A percentile compares a stretch with the other conserved stretches of the same genome.
Evolutionary conservation across 2,113 vertebrate species (phyloP).

Genomic region (Orientallactaga bullata): DNA sequence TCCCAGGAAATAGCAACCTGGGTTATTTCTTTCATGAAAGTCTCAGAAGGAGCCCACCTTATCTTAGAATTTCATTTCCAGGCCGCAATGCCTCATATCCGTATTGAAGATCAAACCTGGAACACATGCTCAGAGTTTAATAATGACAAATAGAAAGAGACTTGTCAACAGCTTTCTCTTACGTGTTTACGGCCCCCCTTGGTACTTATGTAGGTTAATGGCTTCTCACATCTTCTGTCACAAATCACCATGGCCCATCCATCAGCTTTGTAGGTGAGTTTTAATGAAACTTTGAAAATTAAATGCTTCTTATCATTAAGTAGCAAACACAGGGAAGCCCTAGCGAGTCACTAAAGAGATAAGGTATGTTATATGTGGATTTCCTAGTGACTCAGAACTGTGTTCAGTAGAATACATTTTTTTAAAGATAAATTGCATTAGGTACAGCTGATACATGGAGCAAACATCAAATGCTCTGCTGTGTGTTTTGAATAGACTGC

Average conservation of each 20-base stretch:
- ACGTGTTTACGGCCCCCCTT: conserved; percentile 54
- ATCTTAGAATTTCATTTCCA: conserved; percentile 78
- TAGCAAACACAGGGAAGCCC: conserved; percentile 56
- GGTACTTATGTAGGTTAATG: conserved; percentile 71
- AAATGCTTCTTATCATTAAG: conserved; percentile 72
- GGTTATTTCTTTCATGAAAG: conserved; percentile 35
- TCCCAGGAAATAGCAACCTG: conserved; percentile 42
- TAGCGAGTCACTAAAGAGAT: conserved; percentile 67
- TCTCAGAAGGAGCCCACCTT: conserved; percentile 72
- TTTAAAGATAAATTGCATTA: conserved; percentile 63
- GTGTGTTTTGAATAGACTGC: conserved; percentile 50
- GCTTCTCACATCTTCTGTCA: conserved; percentile 8
- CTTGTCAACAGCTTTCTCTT: conserved; percentile 69
- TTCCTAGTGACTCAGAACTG: not conserved
- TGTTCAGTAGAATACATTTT: conserved; percentile 52
- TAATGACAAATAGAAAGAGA: conserved; percentile 77
- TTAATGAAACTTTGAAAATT: conserved; percentile 74
- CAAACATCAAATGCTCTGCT: conserved; percentile 27
- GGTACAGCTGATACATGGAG: conserved; percentile 26
- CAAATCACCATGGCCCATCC: conserved; percentile 65
- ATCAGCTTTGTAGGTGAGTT: conserved; percentile 62
- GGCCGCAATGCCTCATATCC: conserved; percentile 68
- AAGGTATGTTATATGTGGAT: conserved; percentile 70
- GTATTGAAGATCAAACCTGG: conserved; percentile 73
- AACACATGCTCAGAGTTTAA: conserved; percentile 66